A percentile compares a stretch with the other conserved stretches of the same genome.
Evolutionary conservation across 2,113 vertebrate genomes (phyloP).

Genomic region (Chaetodon auriga): DNA sequence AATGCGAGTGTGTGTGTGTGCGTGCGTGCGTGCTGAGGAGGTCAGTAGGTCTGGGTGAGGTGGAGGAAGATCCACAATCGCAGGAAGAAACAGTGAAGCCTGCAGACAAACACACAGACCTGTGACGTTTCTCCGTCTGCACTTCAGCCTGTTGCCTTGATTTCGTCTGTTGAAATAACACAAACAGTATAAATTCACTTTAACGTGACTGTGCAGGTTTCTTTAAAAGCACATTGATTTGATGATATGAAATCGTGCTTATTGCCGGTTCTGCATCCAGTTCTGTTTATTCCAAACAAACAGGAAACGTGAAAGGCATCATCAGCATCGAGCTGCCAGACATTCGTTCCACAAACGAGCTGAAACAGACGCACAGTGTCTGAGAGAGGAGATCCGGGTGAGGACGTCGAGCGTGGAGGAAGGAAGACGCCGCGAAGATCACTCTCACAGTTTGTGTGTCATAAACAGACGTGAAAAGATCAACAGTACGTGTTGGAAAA

Average conservation of each 20-base stretch:
- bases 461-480: not conserved
- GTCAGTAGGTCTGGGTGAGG: slow-evolving; percentile 20
- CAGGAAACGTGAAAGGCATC: not conserved
- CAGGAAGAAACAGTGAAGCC: slow-evolving; percentile 44
- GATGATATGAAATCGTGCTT: no score
- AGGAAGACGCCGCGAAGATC: slow-evolving; percentile 8
- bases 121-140: slow-evolving; percentile 12
- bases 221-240: no score
- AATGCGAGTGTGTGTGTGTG: not conserved
- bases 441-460: not conserved
- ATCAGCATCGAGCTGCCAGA: not conserved
- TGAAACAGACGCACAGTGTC: not conserved
- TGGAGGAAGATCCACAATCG: slow-evolving; percentile 39
- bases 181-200: not conserved
- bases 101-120: slow-evolving; percentile 8
- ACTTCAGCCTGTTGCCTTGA: not conserved
- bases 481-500: not conserved
- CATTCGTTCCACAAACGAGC: not conserved
- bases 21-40: not conserved
- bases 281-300: not conserved
- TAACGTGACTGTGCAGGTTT: no score
- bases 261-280: not conserved
- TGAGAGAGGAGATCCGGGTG: not conserved
- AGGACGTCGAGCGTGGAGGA: not conserved
- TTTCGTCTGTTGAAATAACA: no score